Base-by-base conservation (phyloP, 2,797 vertebrate genomes). In the Acrocephalus scirpaceus region DNA sequence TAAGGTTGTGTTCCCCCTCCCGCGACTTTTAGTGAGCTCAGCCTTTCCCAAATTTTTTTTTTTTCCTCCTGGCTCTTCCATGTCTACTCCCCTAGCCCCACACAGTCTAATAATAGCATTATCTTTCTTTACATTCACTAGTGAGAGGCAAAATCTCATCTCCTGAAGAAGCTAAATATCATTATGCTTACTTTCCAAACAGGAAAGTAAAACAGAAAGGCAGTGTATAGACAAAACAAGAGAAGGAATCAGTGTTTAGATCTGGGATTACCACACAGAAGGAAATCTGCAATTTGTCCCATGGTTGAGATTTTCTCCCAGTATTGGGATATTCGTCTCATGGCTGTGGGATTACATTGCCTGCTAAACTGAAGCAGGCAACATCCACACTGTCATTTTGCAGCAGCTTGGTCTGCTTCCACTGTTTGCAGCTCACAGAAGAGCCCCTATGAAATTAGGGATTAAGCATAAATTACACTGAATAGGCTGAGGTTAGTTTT, bases 281-380 rank as follows among this genome's bases (percentile, higher is more conserved):
- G 20, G 45, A 50, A 64, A 60, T 67, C 81, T 92, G 36, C 34
- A 77, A 29, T 34, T 95, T 66, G 25, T 78, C 47, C 48, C 0
- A 0, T 48, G 69, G 30, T 5, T 83, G 61, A 76, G 57, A 50
- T 67, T 77, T 90, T 94, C 81, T 85, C 3, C 0, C 42, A 11
- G 25, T 77, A 4, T n/a, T 65, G 65, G 16, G 20, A 26, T 57
- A 56, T 15, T 38, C 0, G 0, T 92, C 11, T 50, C 0, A 0
- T 47, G 48, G n/a, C 60, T 0, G 0, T 40, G 38, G 2, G 10
- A 42, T 71, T 90, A 32, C 66, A 53, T 47, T 64, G 53, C 40
- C 42, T 61, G 9, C 48, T 70, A 22, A 18, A 30, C 25, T 50
- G 53, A 85, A 89, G 36, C 11, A 64, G 54, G 17, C 54, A 75